These are phyloP conservation scores for Gobiocypris rarus DNA, from an alignment of 2,113 vertebrate genomes.

Conservation along the genomic window DNA sequence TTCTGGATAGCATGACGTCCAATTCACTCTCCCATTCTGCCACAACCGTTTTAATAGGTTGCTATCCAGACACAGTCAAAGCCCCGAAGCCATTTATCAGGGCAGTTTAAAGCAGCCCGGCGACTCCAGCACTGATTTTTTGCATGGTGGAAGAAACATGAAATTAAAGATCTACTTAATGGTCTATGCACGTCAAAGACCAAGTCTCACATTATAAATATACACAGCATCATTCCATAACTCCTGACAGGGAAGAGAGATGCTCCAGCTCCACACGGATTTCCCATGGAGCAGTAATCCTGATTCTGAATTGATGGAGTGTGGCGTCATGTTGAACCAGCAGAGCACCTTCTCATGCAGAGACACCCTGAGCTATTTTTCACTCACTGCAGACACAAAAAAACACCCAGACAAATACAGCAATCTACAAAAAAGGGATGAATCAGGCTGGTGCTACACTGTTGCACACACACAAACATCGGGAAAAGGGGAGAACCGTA, in stretches of 20 bases:
- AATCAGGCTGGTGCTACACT: conserved; percentile 14
- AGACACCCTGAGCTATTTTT: conserved; percentile 32
- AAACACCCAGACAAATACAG: conserved; percentile 25
- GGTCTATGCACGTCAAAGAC: conserved; percentile 14
- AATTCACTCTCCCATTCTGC: conserved; percentile 12
- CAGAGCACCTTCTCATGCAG: conserved; percentile 14
- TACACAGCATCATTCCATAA: conserved; percentile 20
- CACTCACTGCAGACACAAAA: conserved; percentile 18
- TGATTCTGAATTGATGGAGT: conserved; percentile 39
- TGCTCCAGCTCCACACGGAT: not conserved
- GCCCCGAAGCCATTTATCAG: conserved; percentile 29
- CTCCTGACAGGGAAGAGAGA: conserved; percentile 23
- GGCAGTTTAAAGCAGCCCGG: conserved; percentile 14
- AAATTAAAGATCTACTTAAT: conserved; percentile 28
- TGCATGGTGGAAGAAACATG: not conserved
- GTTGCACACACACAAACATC: conserved; percentile 5
- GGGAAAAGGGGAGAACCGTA: conserved; percentile 19
- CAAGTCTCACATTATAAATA: not conserved
- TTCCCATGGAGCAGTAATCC: conserved; percentile 13
- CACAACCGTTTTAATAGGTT: conserved; percentile 34
- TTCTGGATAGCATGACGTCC: conserved; percentile 18
- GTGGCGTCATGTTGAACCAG: conserved; percentile 31
- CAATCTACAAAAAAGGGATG: conserved; percentile 27
- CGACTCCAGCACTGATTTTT: conserved; percentile 6
- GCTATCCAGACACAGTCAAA: conserved; percentile 27